Base-by-base conservation (phyloP, 2,113 vertebrate species). In the Alaudala cheleensis region DNA sequence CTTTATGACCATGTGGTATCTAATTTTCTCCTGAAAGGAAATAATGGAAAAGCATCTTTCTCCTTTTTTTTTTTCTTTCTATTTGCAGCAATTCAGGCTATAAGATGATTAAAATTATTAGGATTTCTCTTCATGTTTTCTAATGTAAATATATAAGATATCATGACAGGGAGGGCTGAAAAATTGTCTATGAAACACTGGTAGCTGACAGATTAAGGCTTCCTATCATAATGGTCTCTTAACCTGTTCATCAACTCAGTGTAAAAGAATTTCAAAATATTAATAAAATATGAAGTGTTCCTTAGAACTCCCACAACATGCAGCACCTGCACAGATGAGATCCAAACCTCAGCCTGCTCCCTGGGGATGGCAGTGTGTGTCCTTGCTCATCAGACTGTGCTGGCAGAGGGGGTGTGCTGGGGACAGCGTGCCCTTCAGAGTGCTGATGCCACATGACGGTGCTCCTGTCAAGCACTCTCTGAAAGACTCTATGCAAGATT, bases 1-100 rank as follows among this genome's bases (percentile, higher is more conserved):
- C 76, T 96, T 92, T 92, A 86, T 86, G 79, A 66, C 33, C 56
- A 62, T 58, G 34, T 61, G 67, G 33, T 81, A 88, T 92, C 82
- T 93, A 84, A 97, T 86, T 90, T 93, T 96, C 56, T 88, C 19
- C 40, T 44, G 12, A 73, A 94, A 92, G 25, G 29, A 93, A 93
- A 83, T 78, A 77, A 86, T 70, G 25, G 47, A 81, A 94, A 95
- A 83, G 16, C 45, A 44, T 65, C 6, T 82, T 89, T 95, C 29
- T 86, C 8, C 5, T 3, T 31, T 22, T 47, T 16, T 74, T 10
- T 12, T 10, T 31, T 19, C 20, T 11, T 44, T 34, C 25, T 53
- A 25, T 29, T 70, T 87, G 11, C 33, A 88, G 54, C 14, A 80
- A 45, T 88, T 77, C 76, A 47, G 37, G 24, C 26, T 88, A 9